Evolutionary conservation across 2,797 vertebrate species (phyloP), one percentile per base, ranked within the genome.

Genomic region (Saxicola maurus): DNA sequence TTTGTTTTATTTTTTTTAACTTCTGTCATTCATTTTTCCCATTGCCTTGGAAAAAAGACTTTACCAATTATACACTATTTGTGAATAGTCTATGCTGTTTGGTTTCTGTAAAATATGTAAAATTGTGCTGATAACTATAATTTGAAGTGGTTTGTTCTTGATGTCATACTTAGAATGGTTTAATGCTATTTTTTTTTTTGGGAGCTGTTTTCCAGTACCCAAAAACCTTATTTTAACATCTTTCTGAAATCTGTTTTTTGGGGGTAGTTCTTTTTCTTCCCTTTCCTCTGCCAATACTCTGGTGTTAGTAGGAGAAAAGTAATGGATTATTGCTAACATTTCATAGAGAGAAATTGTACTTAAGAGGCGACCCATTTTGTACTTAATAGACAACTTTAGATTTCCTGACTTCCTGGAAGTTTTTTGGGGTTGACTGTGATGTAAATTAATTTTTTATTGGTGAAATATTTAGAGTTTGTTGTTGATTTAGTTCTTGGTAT

Each of bases 171-270:
- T 79, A 9, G 2, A 74, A 14, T 61, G 57, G 5, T 43, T 46
- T 6, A 45, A 4, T 2, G 40, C 11, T 20, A 11, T 43, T 43
- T 43, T 43, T 43, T 45, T 42, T 55, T 67, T 65, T 73, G n/a
- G 31, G 51, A 43, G 8, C 15, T 3, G 0, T 37, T 61, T 62
- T 27, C 15, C 10, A 23, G 6, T 45, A 30, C 4, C 4, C 15
- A 25, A 46, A 61, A 18, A 0, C 1, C 6, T 5, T 20, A 3
- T 5, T 67, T 55, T 19, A 73, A 7, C 2, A 3, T 71, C 11
- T 38, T 81, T 45, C 17, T 74, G 48, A 85, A 75, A 35, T 38
- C 8, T 53, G 3, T 2, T 57, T 73, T 79, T 35, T 15, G 6
- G 4, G 6, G 8, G 2, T 61, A 43, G 10, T 48, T 80, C 0